phyloP scores from a whole-genome alignment of 2,113 vertebrate genomes.

The Leiothrix lutea region DNA sequence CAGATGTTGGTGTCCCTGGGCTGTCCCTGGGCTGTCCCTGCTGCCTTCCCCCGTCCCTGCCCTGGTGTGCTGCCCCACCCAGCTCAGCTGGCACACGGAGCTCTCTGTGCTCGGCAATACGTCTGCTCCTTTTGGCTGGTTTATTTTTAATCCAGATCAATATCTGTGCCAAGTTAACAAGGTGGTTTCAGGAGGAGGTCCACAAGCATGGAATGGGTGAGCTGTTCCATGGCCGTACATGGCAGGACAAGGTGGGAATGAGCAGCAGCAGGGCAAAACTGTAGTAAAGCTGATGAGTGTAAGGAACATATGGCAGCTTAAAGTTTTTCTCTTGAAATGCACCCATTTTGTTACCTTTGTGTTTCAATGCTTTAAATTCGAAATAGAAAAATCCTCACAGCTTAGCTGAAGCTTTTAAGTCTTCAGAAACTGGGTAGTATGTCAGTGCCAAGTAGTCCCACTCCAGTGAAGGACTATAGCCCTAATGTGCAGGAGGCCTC shows the following conservation, averaged over 20 bases:
- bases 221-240: neutral
- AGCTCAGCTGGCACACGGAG: neutral
- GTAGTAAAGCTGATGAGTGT: neutral
- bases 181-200: neutral
- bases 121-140: neutral
- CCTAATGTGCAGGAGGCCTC: neutral
- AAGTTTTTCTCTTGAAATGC: neutral
- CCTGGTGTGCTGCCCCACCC: accelerated
- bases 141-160: slow-evolving; percentile 1
- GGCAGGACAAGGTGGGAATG: neutral
- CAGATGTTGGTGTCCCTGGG: accelerated
- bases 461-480: neutral
- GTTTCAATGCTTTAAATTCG: neutral
- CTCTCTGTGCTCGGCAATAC: neutral
- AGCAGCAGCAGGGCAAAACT: neutral
- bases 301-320: neutral
- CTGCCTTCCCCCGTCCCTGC: no score
- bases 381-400: neutral
- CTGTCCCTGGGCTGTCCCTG: neutral
- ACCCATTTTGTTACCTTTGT: neutral
- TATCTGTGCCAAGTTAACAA: neutral
- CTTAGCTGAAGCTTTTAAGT: neutral
- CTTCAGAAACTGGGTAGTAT: neutral
- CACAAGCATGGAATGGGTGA: neutral
- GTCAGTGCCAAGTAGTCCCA: neutral